These are phyloP conservation scores for Acronicta psi DNA, from an alignment of 2,888 invertebrate species.

Conservation along the genomic window DNA sequence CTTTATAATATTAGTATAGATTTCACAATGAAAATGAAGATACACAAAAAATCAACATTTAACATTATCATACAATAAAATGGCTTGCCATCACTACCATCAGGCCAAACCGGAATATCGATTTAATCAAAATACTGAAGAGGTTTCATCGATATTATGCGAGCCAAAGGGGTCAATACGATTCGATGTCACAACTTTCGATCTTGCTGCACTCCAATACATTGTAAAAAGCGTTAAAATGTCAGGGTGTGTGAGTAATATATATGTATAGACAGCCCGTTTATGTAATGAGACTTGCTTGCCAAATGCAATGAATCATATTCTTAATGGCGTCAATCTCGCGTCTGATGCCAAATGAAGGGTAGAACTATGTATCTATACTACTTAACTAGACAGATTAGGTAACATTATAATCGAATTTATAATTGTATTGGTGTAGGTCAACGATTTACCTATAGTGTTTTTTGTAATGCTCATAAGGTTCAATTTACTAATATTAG, in stretches of 20 bases:
- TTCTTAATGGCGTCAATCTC: slow-evolving; percentile 58
- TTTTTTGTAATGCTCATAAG: no score
- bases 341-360: slow-evolving; percentile 55
- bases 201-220: slow-evolving; percentile 46
- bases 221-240: slow-evolving; percentile 52
- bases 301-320: slow-evolving; percentile 65
- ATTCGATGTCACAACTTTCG: slow-evolving; percentile 50
- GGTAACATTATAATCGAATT: slow-evolving; percentile 23
- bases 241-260: slow-evolving; percentile 46
- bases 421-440: slow-evolving; percentile 38
- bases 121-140: slow-evolving; percentile 37
- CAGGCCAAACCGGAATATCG: slow-evolving; percentile 31
- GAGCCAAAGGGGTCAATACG: slow-evolving; percentile 42
- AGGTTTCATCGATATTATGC: slow-evolving; percentile 13
- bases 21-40: no score
- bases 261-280: slow-evolving; percentile 30
- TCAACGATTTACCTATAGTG: background rate
- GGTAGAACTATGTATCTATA: slow-evolving; percentile 23
- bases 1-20: no score
- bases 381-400: slow-evolving; percentile 29
- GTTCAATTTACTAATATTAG: no score
- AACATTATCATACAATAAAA: slow-evolving; percentile 39
- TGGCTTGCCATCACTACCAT: slow-evolving; percentile 15
- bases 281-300: slow-evolving; percentile 52
- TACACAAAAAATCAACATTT: background rate